phyloP scores from a whole-genome alignment of 2,888 invertebrate genomes.

The Eueremaeus valkanovi region DNA sequence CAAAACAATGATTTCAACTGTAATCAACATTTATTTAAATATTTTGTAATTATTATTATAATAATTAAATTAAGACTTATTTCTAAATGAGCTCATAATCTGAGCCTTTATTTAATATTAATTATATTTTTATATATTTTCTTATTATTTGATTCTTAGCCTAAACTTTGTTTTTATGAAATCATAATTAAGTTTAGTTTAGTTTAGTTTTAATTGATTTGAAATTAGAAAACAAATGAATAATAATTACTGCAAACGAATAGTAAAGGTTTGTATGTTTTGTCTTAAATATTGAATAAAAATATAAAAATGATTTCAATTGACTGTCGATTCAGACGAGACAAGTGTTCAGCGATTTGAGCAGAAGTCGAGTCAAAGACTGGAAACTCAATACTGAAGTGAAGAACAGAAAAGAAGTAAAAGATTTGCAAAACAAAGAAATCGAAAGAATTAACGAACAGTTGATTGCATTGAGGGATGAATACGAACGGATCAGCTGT shows the following conservation, averaged over 20 bases:
- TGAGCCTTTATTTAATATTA: no score
- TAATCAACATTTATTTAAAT: no score
- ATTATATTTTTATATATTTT: no score
- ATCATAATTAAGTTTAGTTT: neutral
- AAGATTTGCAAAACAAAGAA: neutral
- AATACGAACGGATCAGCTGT: neutral
- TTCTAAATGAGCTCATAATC: no score
- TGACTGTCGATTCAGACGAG: neutral
- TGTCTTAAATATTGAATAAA: neutral
- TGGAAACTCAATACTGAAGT: neutral
- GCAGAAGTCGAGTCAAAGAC: neutral
- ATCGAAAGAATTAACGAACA: neutral
- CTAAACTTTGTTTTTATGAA: no score
- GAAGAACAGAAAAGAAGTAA: neutral
- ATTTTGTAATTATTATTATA: no score
- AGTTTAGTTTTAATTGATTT: neutral
- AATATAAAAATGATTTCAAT: neutral
- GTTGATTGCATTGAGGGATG: neutral
- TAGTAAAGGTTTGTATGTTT: neutral
- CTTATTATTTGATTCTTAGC: no score
- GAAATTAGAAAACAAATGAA: neutral
- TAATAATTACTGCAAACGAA: neutral
- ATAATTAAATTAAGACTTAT: no score
- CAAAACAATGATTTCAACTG: no score
- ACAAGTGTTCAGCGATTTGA: conserved; percentile 6